phyloP scores from a whole-genome alignment of 2,113 vertebrate genomes.

The Hymenochirus boettgeri region DNA sequence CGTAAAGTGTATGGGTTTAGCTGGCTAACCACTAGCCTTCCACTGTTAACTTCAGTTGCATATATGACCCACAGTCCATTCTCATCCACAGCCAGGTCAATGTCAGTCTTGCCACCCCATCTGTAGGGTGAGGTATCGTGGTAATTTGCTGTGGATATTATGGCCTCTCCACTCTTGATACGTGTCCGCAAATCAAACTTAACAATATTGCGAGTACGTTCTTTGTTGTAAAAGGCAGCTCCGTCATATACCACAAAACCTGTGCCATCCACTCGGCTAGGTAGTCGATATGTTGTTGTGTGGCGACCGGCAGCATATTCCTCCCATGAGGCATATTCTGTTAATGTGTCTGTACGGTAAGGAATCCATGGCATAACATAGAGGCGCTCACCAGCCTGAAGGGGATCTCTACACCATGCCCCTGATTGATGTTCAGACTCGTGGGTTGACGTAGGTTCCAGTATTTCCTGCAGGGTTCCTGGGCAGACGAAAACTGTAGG shows the following conservation, averaged over 20 bases:
- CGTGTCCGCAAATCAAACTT: conserved; percentile 89
- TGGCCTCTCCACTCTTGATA: conserved; percentile 92
- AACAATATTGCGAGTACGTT: conserved; percentile 89
- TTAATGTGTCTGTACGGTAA: conserved; percentile 88
- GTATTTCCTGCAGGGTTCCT: conserved; percentile 79
- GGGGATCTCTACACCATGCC: conserved; percentile 91
- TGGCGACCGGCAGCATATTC: conserved; percentile 79
- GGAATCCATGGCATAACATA: conserved; percentile 95
- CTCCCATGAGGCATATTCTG: conserved; percentile 87
- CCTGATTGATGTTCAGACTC: conserved; percentile 88
- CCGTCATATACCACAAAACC: conserved; percentile 93
- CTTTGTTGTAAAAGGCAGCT: conserved; percentile 94
- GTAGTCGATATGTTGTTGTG: conserved; percentile 88
- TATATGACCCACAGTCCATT: conserved; percentile 93
- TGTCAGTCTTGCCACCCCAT: conserved; percentile 92
- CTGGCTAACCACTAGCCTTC: conserved; percentile 84
- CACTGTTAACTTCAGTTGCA: conserved; percentile 85
- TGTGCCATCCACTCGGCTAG: conserved; percentile 87
- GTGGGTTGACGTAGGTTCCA: conserved; percentile 77
- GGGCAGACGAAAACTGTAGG: conserved; percentile 89
- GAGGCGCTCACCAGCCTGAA: conserved; percentile 87
- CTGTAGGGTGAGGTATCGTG: conserved; percentile 92
- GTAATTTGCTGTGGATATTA: conserved; percentile 89
- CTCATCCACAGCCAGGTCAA: conserved; percentile 90
- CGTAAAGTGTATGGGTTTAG: conserved; percentile 92